Evolutionary conservation across 1,140 invertebrate species (phyloP).

Genomic region (Drosophila orosa): DNA sequence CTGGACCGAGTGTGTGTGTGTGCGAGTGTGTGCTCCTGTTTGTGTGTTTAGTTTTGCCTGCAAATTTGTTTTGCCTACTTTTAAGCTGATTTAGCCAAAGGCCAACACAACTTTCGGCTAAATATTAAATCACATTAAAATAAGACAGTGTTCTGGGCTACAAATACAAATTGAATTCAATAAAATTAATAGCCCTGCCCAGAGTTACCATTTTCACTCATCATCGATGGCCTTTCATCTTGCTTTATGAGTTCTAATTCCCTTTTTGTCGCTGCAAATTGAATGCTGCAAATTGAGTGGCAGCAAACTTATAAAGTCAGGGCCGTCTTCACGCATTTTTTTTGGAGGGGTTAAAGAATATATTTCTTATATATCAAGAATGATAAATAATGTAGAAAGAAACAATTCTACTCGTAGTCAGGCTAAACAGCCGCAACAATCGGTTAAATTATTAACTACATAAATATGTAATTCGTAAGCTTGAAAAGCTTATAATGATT

Average conservation of each 20-base stretch:
- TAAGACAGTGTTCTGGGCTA: neutral
- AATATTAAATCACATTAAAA: slow-evolving; percentile 29
- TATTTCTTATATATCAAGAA: neutral
- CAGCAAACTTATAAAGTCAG: slow-evolving; percentile 55
- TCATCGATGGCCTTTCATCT: slow-evolving; percentile 66
- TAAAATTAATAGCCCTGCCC: slow-evolving; percentile 6
- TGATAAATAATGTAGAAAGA: neutral
- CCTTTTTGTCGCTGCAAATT: slow-evolving; percentile 75
- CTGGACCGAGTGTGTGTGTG: slow-evolving; percentile 8
- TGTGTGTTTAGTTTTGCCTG: slow-evolving; percentile 16
- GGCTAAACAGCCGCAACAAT: neutral
- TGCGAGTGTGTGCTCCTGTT: too few species aligned
- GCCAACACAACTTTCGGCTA: slow-evolving; percentile 13
- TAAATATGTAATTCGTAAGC: too few species aligned
- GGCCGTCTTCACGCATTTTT: slow-evolving; percentile 1
- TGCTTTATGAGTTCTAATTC: slow-evolving; percentile 69
- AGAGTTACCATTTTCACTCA: slow-evolving; percentile 28
- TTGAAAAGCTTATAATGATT: too few species aligned
- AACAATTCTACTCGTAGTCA: neutral
- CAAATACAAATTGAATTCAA: slow-evolving; percentile 20
- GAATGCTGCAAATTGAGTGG: slow-evolving; percentile 76
- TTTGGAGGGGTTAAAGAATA: neutral
- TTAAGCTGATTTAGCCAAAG: slow-evolving; percentile 32
- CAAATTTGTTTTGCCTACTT: slow-evolving; percentile 27
- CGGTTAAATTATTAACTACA: too few species aligned